These are phyloP conservation scores for Podarcis raffonei DNA, from an alignment of 2,113 vertebrate genomes.

Conservation along the genomic window DNA sequence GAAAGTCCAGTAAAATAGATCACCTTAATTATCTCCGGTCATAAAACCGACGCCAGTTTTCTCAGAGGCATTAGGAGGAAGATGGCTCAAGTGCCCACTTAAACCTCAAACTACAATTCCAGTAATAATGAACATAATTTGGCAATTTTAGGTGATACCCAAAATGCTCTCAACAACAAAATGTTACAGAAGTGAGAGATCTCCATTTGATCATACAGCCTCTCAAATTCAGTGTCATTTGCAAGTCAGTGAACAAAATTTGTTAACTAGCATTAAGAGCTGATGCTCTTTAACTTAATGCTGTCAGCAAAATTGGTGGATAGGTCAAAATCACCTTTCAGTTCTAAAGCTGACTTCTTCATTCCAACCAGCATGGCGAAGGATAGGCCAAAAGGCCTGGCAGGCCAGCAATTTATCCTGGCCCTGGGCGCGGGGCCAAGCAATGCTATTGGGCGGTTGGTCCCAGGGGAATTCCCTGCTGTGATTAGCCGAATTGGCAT, in stretches of 20 bases:
- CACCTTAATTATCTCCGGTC: neutral
- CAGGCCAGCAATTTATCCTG: no score
- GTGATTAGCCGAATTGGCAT: no score
- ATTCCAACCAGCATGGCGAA: neutral
- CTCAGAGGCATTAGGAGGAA: neutral
- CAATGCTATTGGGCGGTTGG: no score
- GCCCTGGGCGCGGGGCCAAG: no score
- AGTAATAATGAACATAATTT: neutral
- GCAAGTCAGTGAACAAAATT: neutral
- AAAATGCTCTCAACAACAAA: neutral
- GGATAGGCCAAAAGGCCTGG: no score
- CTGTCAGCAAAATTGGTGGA: neutral
- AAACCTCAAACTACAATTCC: neutral
- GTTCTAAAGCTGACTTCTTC: neutral
- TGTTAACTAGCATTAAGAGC: neutral
- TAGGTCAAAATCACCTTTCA: neutral
- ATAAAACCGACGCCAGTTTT: neutral
- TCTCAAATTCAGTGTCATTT: neutral
- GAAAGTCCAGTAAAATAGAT: neutral
- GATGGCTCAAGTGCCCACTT: neutral
- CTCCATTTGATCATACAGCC: neutral
- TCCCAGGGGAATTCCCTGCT: no score
- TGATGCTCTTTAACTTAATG: no score
- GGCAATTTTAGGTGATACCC: neutral
- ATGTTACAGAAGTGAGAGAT: neutral